phyloP scores from a whole-genome alignment of 2,797 vertebrate species.

The Pantherophis vulpinus region DNA sequence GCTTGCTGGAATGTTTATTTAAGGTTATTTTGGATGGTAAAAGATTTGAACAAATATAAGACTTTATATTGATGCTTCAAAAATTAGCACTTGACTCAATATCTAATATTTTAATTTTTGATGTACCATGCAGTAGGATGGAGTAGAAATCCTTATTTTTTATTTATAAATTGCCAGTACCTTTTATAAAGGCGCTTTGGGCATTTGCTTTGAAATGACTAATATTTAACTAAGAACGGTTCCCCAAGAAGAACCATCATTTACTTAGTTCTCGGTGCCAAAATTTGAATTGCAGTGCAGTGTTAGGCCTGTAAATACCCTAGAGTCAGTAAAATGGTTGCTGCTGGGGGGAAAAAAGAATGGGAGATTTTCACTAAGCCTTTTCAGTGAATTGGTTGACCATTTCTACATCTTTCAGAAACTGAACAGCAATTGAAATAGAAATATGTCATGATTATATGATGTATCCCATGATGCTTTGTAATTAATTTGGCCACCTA shows the following conservation, averaged over 20 bases:
- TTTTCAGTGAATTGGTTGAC: background rate
- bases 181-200: constrained; percentile 12
- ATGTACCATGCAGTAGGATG: background rate
- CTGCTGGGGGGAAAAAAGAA: background rate
- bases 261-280: background rate
- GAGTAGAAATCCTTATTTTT: background rate
- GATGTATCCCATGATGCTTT: fast-evolving
- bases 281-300: background rate
- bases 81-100: background rate
- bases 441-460: background rate
- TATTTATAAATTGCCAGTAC: constrained; percentile 5
- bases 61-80: background rate
- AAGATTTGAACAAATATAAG: constrained; percentile 11
- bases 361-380: background rate
- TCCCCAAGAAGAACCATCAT: background rate
- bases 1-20: background rate
- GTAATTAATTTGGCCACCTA: fast-evolving
- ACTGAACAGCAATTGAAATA: background rate
- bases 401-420: background rate
- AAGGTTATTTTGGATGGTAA: background rate
- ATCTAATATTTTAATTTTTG: constrained; percentile 8
- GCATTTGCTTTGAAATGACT: constrained; percentile 8
- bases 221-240: background rate
- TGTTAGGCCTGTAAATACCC: background rate
- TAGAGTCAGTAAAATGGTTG: too few species aligned